Evolutionary conservation across 2,888 invertebrate genomes (phyloP), one percentile per base, ranked within the genome.

Genomic region (Drosophila yooni): DNA sequence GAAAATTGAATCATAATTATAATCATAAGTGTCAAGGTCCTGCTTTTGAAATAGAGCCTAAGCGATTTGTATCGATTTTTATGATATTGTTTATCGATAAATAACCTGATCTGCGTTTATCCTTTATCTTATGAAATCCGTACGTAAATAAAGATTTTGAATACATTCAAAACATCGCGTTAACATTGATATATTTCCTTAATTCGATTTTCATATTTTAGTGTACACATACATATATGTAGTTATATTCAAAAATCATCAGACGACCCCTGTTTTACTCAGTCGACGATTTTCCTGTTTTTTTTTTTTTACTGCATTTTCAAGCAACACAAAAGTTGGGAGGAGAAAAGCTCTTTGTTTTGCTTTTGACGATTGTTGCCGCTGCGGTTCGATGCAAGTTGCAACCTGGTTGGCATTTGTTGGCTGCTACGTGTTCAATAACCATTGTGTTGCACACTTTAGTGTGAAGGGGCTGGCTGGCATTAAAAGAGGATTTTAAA

Each of bases 401-500:
- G 67, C 59, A 40, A 50, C 48, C 61, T 54, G 71, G 54, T 58
- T 50, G 70, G 70, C 61, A 58, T 64, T 67, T 76, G 76, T 68
- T 76, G 62, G 60, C 71, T 46, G 70, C 56, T 68, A 79, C 82
- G 87, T 87, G 84, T 84, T 86, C 87, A 84, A 87, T 85, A 84
- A 82, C 87, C 82, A 84, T 83, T 87, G 81, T 79, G 82, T 81
- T 87, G 85, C 84, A 85, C 84, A 82, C 76, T 87, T 87, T 81
- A 82, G 82, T 79, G 80, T 72, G 69, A 57, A 66, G 74, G 61
- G 68, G 67, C 43, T 52, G 66, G 67, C 48, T 52, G 64, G 65
- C 70, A 84, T 87, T 87, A 77, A 84, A 81, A 76, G 25, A 25
- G 46, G 15, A 46, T 15, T 87, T 85, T 87, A 84, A 87, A 79